Evolutionary conservation across 2,797 vertebrate genomes (phyloP), one percentile per base, ranked within the genome.

Genomic region (Tympanoctomys barrerae): DNA sequence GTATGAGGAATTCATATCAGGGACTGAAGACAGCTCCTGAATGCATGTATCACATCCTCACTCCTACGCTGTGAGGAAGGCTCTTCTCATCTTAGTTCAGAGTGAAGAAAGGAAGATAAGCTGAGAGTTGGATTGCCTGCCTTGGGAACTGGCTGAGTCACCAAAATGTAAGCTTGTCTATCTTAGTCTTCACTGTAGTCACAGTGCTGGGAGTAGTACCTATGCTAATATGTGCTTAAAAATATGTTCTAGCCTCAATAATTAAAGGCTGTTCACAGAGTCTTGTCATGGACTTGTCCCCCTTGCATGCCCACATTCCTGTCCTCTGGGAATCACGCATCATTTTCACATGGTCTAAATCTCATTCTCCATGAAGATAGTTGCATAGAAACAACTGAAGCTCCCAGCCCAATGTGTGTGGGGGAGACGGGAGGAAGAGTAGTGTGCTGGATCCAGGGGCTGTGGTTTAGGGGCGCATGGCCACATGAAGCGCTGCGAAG

Each of bases 371-470:
- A 59, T 36, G 31, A 62, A 68, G 19, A 12, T 31, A 62, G 26
- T 18, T 75, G 39, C 1, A 12, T 61, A 11, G 77, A 62, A 61
- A 46, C 75, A 46, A 61, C 33, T 42, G 71, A n/a, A 77, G 8
- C 6, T 4, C 4, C 13, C 5, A 5, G 8, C 26, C 19, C 33
- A 49, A 21, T 14, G 7, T 36, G 18, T 1, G 39, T 18, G 26
- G 33, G 3, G 71, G 12, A 77, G 33, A 9, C 22, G 8, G 39
- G 77, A 39, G 39, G 39, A 88, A 39, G 57, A 7, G 12, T 4
- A 14, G 71, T 24, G 31, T 62, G 52, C 39, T 77, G 71, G 57
- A 11, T 16, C 10, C 24, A 36, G 18, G 57, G 70, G 18, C 28
- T 12, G 4, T 4, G 31, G 33, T 7, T 28, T 59, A 28, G 54